Evolutionary conservation across 2,888 invertebrate genomes (phyloP).

Genomic region (Stenodema calcarata): DNA sequence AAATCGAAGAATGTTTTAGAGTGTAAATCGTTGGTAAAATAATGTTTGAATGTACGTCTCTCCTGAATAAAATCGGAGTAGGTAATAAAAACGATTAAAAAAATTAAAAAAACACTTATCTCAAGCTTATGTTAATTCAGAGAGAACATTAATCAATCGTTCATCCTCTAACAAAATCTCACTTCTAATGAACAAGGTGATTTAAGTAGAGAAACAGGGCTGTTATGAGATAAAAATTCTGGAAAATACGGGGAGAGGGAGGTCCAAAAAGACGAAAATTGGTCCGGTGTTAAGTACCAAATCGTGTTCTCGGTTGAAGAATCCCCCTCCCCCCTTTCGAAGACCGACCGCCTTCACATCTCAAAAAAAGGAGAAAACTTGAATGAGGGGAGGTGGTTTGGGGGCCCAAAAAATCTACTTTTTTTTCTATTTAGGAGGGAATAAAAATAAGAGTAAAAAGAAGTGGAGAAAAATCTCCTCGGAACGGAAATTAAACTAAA

Average conservation of each 20-base stretch:
- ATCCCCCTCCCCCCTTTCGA: neutral
- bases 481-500: constrained; percentile 34
- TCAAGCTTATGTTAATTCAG: constrained; percentile 1
- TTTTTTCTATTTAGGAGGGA: neutral
- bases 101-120: neutral
- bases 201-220: constrained; percentile 9
- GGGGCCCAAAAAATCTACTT: neutral
- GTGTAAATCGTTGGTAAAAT: neutral
- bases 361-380: neutral
- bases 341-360: neutral
- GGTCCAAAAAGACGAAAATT: neutral
- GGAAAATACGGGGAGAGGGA: neutral
- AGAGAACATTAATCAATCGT: constrained; percentile 5
- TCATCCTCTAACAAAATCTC: neutral
- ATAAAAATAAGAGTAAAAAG: neutral
- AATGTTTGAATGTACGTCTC: neutral
- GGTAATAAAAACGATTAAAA: too few species aligned
- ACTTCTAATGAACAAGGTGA: constrained; percentile 27
- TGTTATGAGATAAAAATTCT: constrained; percentile 16
- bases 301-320: constrained; percentile 1
- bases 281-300: constrained; percentile 26
- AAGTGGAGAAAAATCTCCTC: neutral
- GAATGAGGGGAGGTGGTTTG: neutral
- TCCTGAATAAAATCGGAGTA: neutral
- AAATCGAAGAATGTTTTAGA: neutral